Percentiles rank a stretch among this genome's conserved stretches.
phyloP scores from a whole-genome alignment of 2,113 vertebrate species.

The Silurus meridionalis region DNA sequence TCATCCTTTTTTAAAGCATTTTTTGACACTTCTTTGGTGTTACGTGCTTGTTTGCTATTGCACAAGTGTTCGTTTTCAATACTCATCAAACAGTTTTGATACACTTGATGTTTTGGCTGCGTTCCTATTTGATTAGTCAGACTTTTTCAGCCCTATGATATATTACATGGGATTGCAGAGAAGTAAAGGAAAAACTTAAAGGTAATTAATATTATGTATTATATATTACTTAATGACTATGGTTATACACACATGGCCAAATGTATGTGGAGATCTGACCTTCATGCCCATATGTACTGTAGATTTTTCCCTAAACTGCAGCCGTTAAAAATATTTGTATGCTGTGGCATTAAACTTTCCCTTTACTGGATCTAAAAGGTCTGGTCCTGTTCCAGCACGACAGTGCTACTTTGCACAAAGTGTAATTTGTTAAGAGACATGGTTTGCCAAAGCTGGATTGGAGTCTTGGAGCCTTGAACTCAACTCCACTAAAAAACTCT shows the following conservation, averaged over 20 bases:
- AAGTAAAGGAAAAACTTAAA: background rate
- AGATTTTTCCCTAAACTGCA: background rate
- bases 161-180: background rate
- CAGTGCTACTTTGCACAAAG: background rate
- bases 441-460: background rate
- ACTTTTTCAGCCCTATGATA: background rate
- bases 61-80: background rate
- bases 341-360: background rate
- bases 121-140: background rate
- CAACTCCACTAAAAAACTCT: background rate
- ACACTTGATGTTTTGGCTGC: background rate
- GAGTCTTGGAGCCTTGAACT: background rate
- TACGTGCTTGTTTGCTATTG: background rate
- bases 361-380: background rate
- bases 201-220: background rate
- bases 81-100: background rate
- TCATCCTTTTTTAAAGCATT: background rate
- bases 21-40: background rate
- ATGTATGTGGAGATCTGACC: background rate
- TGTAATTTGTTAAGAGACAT: background rate
- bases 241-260: background rate
- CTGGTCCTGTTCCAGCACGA: background rate
- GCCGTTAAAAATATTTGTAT: background rate
- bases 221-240: background rate
- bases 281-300: background rate